Evolutionary conservation across 2,888 invertebrate species (phyloP).

Genomic region (Gisinianus flammeolus): DNA sequence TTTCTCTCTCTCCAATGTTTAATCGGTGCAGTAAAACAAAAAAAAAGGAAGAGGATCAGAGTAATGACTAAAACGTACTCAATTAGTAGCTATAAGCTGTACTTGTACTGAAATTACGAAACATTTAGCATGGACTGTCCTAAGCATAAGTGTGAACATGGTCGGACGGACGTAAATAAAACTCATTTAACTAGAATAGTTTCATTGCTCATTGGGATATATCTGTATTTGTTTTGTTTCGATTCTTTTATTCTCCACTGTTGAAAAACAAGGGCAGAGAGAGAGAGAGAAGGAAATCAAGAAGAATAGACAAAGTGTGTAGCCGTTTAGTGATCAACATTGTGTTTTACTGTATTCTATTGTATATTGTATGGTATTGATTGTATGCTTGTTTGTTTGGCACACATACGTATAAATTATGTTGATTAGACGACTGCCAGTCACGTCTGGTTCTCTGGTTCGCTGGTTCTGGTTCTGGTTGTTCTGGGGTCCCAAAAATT

Average conservation of each 20-base stretch:
- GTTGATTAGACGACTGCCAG: background rate
- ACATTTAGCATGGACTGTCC: background rate
- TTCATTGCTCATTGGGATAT: no score
- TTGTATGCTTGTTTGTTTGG: no score
- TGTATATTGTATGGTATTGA: background rate
- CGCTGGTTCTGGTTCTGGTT: no score
- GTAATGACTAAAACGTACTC: background rate
- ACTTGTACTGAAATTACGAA: background rate
- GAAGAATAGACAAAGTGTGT: no score
- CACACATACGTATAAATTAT: background rate
- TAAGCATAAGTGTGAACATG: no score
- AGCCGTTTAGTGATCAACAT: no score
- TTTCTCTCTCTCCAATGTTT: background rate
- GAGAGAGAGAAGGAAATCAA: no score
- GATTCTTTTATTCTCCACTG: background rate
- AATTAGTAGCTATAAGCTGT: background rate
- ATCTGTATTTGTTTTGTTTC: no score
- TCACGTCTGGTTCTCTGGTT: background rate
- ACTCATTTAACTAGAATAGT: background rate
- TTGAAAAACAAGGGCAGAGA: background rate
- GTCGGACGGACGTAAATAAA: background rate
- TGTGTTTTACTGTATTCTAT: background rate
- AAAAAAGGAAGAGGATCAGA: background rate
- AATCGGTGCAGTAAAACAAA: background rate
- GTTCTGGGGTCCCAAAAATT: no score